Base-by-base conservation (phyloP, 1,140 invertebrate species). In the Hycleus phaleratus region DNA sequence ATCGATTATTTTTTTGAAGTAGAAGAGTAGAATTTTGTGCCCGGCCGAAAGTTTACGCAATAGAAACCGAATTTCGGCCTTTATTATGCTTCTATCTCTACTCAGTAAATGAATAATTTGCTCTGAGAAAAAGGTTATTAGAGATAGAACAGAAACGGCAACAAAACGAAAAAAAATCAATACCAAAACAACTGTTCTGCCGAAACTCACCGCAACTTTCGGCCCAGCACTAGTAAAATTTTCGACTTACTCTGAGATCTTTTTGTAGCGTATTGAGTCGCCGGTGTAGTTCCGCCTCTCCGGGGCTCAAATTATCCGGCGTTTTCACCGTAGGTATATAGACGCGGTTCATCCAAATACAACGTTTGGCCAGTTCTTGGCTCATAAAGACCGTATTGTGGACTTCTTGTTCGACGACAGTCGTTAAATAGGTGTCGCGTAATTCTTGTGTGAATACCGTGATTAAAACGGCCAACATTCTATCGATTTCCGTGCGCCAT, bases 361-460 rank as follows among this genome's bases (percentile, higher is more conserved):
- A 88, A 46, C 85, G 79, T 66, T 85, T 82, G 2, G 86, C 85
- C 46, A 86, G 77, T 68, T 88, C 86, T 55, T 84, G 81, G 65
- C 84, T 84, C 80, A 87, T 85, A 48, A 87, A 78, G 5, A 89
- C 84, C 2, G 85, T 87, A 68, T 89, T 87, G 64, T 88, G 85
- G 1, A 90, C 84, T 72, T 88, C 86, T 78, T 86, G 89, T 75
- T 90, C 86, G 9, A 88, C 82, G 0, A 88, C 85, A 10, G 86
- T 90, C 9, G 84, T 85, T 49, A 90, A 78, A 73, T 91, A 91
- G 6, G 86, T 87, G 63, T 88, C 86, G 61, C 83, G 79, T 6
- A 88, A 79, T 69, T 87, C 86, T 65, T 84, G 79, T 10, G 85
- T 82, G 65, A 86, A 81, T 0, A 88, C 82, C 11, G 82, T 81